Evolutionary conservation across 2,888 invertebrate species (phyloP).

Genomic region (Pasiphila rectangulata): DNA sequence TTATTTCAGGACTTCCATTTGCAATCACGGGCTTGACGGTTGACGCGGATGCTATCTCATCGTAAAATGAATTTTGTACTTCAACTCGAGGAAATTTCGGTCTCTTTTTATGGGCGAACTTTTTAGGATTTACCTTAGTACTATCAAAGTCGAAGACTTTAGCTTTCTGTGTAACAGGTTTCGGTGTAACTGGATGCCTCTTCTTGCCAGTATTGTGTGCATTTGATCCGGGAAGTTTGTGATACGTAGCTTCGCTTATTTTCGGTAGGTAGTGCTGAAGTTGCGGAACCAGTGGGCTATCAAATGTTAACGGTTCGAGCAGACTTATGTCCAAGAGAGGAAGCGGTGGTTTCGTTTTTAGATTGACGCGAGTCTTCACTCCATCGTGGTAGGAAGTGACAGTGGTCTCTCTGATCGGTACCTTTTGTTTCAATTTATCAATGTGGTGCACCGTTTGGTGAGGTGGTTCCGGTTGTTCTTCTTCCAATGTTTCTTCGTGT

Average conservation of each 20-base stretch:
- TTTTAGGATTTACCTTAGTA: constrained; percentile 47
- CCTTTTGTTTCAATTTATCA: constrained; percentile 45
- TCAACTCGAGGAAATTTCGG: constrained; percentile 45
- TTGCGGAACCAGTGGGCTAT: constrained; percentile 72
- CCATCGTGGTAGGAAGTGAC: constrained; percentile 61
- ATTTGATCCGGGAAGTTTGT: constrained; percentile 50
- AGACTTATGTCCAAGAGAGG: constrained; percentile 66
- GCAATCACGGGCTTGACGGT: constrained; percentile 47
- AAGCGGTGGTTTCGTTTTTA: constrained; percentile 60
- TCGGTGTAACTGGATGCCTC: too few species aligned
- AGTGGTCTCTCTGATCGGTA: constrained; percentile 46
- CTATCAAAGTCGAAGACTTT: constrained; percentile 53
- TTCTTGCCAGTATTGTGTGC: constrained; percentile 48
- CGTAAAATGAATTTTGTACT: constrained; percentile 43
- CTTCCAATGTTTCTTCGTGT: constrained; percentile 23
- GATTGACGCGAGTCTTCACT: constrained; percentile 56
- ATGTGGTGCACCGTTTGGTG: constrained; percentile 29
- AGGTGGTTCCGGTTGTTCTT: constrained; percentile 21
- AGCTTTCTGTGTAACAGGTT: constrained; percentile 48
- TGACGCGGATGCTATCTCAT: constrained; percentile 36
- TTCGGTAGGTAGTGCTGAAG: constrained; percentile 72
- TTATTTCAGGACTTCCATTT: constrained; percentile 56
- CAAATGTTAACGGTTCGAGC: constrained; percentile 68
- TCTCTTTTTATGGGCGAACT: constrained; percentile 47
- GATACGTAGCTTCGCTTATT: constrained; percentile 59